Base-by-base conservation (phyloP, 2,113 vertebrate species). In the Nestor notabilis region DNA sequence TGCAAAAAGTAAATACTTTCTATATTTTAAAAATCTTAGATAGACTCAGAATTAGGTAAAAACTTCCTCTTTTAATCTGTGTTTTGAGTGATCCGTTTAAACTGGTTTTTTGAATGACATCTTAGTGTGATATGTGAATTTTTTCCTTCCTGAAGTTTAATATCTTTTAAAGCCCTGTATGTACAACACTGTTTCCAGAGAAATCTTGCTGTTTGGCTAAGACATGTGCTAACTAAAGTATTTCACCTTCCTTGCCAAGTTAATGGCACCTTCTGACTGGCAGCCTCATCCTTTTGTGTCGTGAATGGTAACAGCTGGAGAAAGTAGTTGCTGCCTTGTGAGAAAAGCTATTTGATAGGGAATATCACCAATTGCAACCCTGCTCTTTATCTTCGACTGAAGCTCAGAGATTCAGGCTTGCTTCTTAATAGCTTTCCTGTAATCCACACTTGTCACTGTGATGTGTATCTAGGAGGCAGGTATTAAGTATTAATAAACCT, bases 401-500 rank as follows among this genome's bases (percentile, higher is more conserved):
- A 46, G 80, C 64, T 31, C 3, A 1, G 47, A 81, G 83, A 44
- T 90, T 86, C 39, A 85, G 68, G 44, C 24, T 93, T 44, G 23
- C 52, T 87, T 64, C 92, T 89, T 89, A 78, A 90, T 44, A 83
- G 93, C 83, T 87, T 83, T 93, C 37, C 61, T 82, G 77, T 89
- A 92, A 97, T 89, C 69, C 83, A 60, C 80, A 25, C 90, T 93
- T 93, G 65, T 91, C 65, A 41, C 11, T 79, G 76, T 84, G 91
- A 86, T 84, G 52, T 68, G 55, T 76, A 21, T 90, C 89, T 64
- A 58, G 44, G 50, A 91, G 74, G 60, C 55, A 78, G 69, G 81
- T 89, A 90, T 95, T 92, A 93, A 92, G 72, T 87, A 95, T 97
- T 95, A 92, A 94, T 95, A 93, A 93, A 87, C 47, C 55, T 82